Evolutionary conservation across 1,140 invertebrate species (phyloP), one percentile per base, ranked within the genome.

Genomic region (Lysiphlebus fabarum): DNA sequence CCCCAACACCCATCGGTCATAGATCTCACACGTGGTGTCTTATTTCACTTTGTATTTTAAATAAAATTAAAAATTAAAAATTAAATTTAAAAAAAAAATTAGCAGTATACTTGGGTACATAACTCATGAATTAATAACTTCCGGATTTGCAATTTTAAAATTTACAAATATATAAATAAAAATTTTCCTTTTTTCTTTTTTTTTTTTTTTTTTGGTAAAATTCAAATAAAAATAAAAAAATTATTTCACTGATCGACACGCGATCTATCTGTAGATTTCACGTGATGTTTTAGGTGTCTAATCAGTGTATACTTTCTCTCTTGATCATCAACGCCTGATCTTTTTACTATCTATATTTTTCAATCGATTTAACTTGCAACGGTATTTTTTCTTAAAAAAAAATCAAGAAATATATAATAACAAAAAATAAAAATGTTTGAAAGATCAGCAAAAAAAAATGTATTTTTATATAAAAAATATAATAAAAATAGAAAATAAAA

Each of bases 231-330:
- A 12, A 9, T 7, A 7, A 11, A 5, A 8, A 12, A 45, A 45
- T n/a, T n/a, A 54, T 45, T 45, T 45, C 7, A 6, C 11, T 33
- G 34, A 45, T 45, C 41, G 53, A 44, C 53, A 56, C 53, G 53
- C 53, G 53, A 56, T 56, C 38, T 42, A 43, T 45, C 12, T 14
- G n/a, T n/a, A 45, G 53, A 56, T 56, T 56, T 45, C n/a, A 56
- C 34, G 17, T 47, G 17, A 17, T 26, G 11, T 33, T n/a, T 44
- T 14, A 56, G 43, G 11, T 34, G 36, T 33, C 47, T 49, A 49
- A 51, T 51, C 33, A 51, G 11, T 8, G 36, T 51, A 10, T 37
- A 51, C 49, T 51, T 51, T 56, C 53, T 36, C 43, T n/a, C 11
- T 11, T 45, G 43, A 45, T 45, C 43, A 12, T 45, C 43, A 14